A percentile compares a stretch with the other conserved stretches of the same genome.
These are phyloP conservation scores for Sialis fuliginosa DNA, from an alignment of 2,888 invertebrate species.

Conservation along the genomic window DNA sequence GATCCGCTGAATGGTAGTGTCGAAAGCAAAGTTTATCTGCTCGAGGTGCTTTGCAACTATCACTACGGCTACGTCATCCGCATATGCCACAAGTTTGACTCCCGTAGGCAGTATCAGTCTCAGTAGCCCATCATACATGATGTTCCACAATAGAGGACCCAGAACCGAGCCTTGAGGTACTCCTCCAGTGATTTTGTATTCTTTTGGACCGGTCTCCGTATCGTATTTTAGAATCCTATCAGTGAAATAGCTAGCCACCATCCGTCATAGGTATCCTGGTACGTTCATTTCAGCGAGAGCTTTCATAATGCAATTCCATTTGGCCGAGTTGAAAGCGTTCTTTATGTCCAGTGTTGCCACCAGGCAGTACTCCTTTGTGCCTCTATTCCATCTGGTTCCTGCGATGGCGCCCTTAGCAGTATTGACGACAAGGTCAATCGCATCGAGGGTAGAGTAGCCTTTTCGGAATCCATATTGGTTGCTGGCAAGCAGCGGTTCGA, in stretches of 20 bases:
- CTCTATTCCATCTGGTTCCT: too few relatives aligned
- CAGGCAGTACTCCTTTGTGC: too few relatives aligned
- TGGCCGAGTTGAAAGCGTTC: too few relatives aligned
- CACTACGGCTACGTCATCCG: background rate
- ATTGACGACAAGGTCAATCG: background rate
- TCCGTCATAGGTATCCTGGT: too few relatives aligned
- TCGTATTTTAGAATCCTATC: too few relatives aligned
- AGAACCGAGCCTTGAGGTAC: background rate
- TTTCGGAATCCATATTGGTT: background rate
- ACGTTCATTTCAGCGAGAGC: too few relatives aligned
- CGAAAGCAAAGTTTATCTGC: background rate
- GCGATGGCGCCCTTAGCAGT: too few relatives aligned
- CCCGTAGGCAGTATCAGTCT: background rate
- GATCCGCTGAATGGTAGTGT: background rate
- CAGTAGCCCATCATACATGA: background rate
- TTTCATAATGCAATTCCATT: too few relatives aligned
- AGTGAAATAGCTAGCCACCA: too few relatives aligned
- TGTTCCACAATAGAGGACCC: background rate
- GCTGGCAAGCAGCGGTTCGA: background rate
- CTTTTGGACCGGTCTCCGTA: too few relatives aligned
- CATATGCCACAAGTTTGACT: conserved; percentile 1
- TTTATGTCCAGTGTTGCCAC: too few relatives aligned
- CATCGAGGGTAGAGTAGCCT: background rate
- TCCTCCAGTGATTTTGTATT: background rate
- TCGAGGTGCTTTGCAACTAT: background rate